These are phyloP conservation scores for Trilocha varians DNA, from an alignment of 2,888 invertebrate species.

Conservation along the genomic window DNA sequence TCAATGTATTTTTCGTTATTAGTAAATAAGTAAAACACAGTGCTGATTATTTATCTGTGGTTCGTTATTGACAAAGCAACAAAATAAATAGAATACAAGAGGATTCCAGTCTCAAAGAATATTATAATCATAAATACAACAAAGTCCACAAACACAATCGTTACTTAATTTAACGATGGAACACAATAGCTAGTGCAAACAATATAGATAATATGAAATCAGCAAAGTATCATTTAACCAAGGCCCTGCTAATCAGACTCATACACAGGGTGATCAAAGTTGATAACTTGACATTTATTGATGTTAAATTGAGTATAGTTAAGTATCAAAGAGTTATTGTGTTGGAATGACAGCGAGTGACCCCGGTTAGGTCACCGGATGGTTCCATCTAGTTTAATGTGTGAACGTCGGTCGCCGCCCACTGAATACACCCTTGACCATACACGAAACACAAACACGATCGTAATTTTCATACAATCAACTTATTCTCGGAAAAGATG, in stretches of 20 bases:
- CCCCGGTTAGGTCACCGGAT: constrained; percentile 36
- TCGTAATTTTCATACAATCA: constrained; percentile 17
- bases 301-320: constrained; percentile 19
- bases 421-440: constrained; percentile 22
- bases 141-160: not conserved
- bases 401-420: constrained; percentile 20
- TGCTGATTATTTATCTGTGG: too few relatives aligned
- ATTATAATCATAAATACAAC: too few relatives aligned
- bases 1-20: too few relatives aligned
- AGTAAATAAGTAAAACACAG: too few relatives aligned
- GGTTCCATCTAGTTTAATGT: constrained; percentile 32
- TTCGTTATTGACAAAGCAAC: too few relatives aligned
- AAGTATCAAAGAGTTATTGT: constrained; percentile 26
- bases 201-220: not conserved
- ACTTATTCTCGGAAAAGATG: constrained; percentile 13
- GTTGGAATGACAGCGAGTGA: constrained; percentile 34
- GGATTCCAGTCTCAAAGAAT: too few relatives aligned
- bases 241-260: not conserved
- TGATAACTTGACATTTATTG: constrained; percentile 14
- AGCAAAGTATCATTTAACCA: not conserved
- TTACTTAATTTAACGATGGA: not conserved
- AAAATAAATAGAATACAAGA: too few relatives aligned
- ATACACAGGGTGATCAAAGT: constrained; percentile 4
- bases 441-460: constrained; percentile 18
- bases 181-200: not conserved